phyloP scores from a whole-genome alignment of 2,113 vertebrate genomes.

The Microtus pennsylvanicus region DNA sequence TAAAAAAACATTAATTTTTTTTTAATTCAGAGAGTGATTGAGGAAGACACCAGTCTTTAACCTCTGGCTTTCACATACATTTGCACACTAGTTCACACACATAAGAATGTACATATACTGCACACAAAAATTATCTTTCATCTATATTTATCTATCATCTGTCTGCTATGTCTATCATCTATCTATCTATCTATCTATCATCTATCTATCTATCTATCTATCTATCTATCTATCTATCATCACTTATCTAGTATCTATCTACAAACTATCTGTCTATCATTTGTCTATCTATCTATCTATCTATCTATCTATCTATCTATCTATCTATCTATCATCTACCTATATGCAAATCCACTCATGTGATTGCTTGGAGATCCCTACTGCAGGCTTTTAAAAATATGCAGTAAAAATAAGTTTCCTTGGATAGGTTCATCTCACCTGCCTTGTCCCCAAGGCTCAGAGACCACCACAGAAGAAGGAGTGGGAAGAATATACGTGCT shows the following conservation, averaged over 20 bases:
- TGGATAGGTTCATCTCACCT: slow-evolving; percentile 2
- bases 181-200: background rate
- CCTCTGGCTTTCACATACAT: background rate
- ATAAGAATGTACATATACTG: background rate
- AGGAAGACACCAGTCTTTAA: background rate
- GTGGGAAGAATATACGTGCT: background rate
- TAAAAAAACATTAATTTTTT: background rate
- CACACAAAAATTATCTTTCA: background rate
- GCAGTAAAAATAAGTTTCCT: slow-evolving; percentile 37
- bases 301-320: background rate
- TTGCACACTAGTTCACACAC: background rate
- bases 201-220: background rate
- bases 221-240: background rate
- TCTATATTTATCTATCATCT: background rate
- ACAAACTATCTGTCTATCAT: background rate
- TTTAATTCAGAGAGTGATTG: background rate
- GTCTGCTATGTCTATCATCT: background rate
- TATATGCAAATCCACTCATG: background rate
- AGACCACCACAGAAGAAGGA: background rate
- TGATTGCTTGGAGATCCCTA: slow-evolving; percentile 17
- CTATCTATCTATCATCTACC: background rate
- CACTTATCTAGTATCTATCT: background rate
- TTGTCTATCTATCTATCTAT: background rate
- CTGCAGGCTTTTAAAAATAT: slow-evolving; percentile 16
- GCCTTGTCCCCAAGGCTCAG: background rate